Conservation (phyloP, 2,797 vertebrate species). For the Coracias cyanogaster region DNA sequence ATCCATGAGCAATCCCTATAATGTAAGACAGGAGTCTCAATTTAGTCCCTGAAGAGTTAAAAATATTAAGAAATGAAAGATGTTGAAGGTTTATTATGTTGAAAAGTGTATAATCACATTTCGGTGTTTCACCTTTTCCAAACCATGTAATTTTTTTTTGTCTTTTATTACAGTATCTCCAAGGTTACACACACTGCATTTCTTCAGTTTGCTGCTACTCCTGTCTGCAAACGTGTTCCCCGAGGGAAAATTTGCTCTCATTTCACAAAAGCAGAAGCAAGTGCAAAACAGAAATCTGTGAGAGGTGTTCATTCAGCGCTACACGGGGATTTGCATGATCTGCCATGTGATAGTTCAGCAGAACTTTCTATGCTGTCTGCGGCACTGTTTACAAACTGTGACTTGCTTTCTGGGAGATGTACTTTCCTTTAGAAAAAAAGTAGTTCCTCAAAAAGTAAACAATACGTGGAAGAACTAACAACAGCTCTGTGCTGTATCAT, state of each 20-base stretch:
- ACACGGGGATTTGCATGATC: neutral
- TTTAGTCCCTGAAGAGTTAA: constrained; percentile 10
- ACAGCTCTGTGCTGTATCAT: neutral
- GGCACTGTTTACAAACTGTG: neutral
- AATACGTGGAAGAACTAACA: neutral
- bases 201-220: neutral
- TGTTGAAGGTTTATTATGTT: neutral
- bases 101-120: neutral
- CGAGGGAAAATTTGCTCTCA: neutral
- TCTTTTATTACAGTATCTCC: constrained; percentile 13
- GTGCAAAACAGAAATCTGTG: neutral
- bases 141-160: neutral
- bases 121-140: constrained; percentile 5
- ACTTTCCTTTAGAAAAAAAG: constrained; percentile 17
- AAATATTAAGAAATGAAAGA: constrained; percentile 12
- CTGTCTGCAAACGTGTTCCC: neutral
- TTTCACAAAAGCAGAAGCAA: constrained; percentile 41
- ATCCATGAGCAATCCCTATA: neutral
- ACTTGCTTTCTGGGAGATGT: neutral
- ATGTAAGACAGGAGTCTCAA: neutral
- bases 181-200: neutral
- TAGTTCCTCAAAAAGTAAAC: constrained; percentile 14
- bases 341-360: constrained; percentile 29
- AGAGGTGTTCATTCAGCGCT: constrained; percentile 36
- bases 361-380: constrained; percentile 18